Evolutionary conservation across 2,888 invertebrate species (phyloP).

Genomic region (Euclidia mi): DNA sequence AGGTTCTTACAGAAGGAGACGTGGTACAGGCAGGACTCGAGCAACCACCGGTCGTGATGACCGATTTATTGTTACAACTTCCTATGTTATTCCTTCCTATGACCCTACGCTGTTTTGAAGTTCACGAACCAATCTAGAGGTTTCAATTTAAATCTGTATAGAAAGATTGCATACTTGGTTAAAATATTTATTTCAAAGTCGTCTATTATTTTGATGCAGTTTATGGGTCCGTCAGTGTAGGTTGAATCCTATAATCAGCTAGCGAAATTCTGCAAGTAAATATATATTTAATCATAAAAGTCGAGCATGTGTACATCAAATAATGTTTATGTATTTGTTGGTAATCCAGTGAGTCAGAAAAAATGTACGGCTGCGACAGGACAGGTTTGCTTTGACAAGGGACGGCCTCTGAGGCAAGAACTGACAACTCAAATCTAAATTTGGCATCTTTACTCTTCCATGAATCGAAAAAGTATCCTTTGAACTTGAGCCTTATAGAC

Average conservation of each 20-base stretch:
- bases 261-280: not conserved
- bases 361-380: constrained; percentile 63
- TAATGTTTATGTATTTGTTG: constrained; percentile 44
- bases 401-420: constrained; percentile 63
- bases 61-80: no score
- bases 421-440: constrained; percentile 73
- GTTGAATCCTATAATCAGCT: not conserved
- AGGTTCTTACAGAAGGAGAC: no score
- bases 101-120: no score
- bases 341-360: constrained; percentile 69
- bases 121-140: no score
- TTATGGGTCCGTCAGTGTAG: not conserved
- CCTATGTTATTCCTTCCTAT: no score
- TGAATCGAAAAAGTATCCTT: constrained; percentile 36
- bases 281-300: constrained; percentile 27
- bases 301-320: constrained; percentile 36
- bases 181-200: no score
- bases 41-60: no score
- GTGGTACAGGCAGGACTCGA: no score
- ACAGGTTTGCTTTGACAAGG: constrained; percentile 68
- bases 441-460: constrained; percentile 53
- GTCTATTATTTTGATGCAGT: no score
- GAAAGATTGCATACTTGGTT: no score
- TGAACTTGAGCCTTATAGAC: constrained; percentile 12
- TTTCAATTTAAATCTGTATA: no score